Evolutionary conservation across 2,888 invertebrate species (phyloP).

Genomic region (Trisateles emortualis): DNA sequence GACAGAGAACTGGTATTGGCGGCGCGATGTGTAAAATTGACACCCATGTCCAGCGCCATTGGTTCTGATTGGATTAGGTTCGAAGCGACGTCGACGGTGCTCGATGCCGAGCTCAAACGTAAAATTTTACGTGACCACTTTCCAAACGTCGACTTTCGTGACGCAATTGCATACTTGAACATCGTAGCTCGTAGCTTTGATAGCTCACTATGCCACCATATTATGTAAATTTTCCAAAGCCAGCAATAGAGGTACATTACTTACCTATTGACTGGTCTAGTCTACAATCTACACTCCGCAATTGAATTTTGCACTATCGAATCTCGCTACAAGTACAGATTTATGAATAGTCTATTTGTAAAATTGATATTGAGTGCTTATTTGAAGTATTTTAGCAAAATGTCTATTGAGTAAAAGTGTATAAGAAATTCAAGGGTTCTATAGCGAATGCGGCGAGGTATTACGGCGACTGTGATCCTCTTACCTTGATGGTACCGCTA

Average conservation of each 20-base stretch:
- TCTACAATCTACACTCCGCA: constrained; percentile 49
- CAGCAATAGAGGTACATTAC: constrained; percentile 58
- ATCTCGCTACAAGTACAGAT: constrained; percentile 38
- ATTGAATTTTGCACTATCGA: constrained; percentile 54
- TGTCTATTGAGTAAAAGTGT: constrained; percentile 20
- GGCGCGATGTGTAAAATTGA: constrained; percentile 73
- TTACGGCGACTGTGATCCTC: constrained; percentile 73
- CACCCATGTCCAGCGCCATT: constrained; percentile 77
- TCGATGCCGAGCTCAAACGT: constrained; percentile 76
- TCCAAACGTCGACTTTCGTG: constrained; percentile 76
- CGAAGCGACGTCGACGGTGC: constrained; percentile 78
- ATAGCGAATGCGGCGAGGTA: constrained; percentile 57
- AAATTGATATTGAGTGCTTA: constrained; percentile 27
- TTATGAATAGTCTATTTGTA: constrained; percentile 25
- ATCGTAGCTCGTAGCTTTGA: constrained; percentile 63
- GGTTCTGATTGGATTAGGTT: constrained; percentile 84
- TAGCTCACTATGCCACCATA: constrained; percentile 67
- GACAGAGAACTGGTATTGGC: constrained; percentile 48
- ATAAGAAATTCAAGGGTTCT: constrained; percentile 50
- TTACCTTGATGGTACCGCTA: constrained; percentile 68
- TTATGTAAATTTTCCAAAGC: constrained; percentile 75
- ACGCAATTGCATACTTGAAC: constrained; percentile 74
- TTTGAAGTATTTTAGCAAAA: constrained; percentile 11
- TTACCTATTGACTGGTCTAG: constrained; percentile 54
- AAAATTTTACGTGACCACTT: constrained; percentile 86